A percentile compares a stretch with the other conserved stretches of the same genome.
These are phyloP conservation scores for Barnardius zonarius DNA, from an alignment of 2,113 vertebrate genomes.

Conservation along the genomic window DNA sequence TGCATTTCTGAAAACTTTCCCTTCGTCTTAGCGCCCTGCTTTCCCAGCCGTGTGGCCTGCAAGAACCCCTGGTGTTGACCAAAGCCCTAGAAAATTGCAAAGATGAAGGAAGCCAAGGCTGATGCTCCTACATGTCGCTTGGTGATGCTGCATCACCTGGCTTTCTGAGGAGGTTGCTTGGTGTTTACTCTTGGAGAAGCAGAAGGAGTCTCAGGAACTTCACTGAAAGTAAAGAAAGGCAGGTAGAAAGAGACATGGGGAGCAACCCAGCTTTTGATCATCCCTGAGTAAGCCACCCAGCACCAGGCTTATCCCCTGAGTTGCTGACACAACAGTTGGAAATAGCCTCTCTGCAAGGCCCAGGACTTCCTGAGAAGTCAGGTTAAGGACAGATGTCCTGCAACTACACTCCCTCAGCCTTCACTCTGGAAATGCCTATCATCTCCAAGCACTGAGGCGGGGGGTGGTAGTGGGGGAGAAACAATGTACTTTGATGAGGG, in stretches of 20 bases:
- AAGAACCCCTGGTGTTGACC: not conserved
- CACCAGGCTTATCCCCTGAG: not conserved
- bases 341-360: not conserved
- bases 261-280: not conserved
- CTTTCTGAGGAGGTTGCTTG: not conserved
- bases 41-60: not conserved
- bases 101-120: not conserved
- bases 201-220: not conserved
- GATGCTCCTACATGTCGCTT: accelerated
- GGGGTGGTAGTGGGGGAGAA: not conserved
- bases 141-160: accelerated
- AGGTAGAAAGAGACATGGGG: not conserved
- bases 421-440: not conserved
- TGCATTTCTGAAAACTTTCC: not conserved
- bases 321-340: conserved; percentile 4
- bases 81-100: not conserved
- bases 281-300: not conserved
- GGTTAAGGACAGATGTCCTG: not conserved
- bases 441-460: accelerated
- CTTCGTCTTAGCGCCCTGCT: not conserved
- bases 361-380: not conserved
- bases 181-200: not conserved
- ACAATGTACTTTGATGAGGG: not conserved
- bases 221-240: not conserved
- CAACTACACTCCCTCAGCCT: not conserved